Evolutionary conservation across 92 coral and sea anemone genomes (phyloP).

Genomic region (Desmophyllum pertusum): DNA sequence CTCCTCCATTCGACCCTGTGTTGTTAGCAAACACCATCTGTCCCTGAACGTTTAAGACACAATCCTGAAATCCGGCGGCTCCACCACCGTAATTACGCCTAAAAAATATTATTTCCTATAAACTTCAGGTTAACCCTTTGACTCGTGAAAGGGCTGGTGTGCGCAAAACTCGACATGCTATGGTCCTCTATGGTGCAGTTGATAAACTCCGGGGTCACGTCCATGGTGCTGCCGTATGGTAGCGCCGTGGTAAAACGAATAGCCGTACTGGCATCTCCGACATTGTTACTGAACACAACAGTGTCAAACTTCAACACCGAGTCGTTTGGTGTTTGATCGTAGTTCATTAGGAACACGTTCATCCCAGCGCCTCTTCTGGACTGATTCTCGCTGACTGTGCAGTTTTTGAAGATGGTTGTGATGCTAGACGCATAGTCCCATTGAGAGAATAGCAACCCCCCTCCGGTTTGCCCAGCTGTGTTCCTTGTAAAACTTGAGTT

Average conservation of each 20-base stretch:
- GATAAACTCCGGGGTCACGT: conserved; percentile 66
- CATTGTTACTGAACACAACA: conserved; percentile 28
- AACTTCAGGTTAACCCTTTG: conserved; percentile 79
- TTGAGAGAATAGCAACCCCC: conserved; percentile 72
- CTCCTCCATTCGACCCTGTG: conserved; percentile 80
- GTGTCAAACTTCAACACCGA: conserved; percentile 40
- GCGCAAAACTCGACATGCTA: conserved; percentile 20
- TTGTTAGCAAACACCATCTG: conserved; percentile 65
- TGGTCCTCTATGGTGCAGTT: conserved; percentile 77
- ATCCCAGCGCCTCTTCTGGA: conserved; percentile 79
- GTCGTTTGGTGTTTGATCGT: conserved; percentile 40
- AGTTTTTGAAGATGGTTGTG: conserved; percentile 47
- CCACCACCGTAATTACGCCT: conserved; percentile 71
- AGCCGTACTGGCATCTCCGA: conserved; percentile 41
- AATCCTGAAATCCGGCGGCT: conserved; percentile 68
- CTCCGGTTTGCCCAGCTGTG: conserved; percentile 86
- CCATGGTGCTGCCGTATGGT: conserved; percentile 67
- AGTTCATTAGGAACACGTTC: conserved; percentile 67
- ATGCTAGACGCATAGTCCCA: conserved; percentile 74
- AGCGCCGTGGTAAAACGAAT: conserved; percentile 77
- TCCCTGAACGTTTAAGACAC: conserved; percentile 72
- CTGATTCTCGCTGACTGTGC: conserved; percentile 58
- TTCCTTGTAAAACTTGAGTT: conserved; percentile 50
- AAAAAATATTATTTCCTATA: conserved; percentile 70
- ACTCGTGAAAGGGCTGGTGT: conserved; percentile 76